These are phyloP conservation scores for Caenorhabditis sp. DNA, from an alignment of 2,888 invertebrate genomes.

Conservation along the genomic window DNA sequence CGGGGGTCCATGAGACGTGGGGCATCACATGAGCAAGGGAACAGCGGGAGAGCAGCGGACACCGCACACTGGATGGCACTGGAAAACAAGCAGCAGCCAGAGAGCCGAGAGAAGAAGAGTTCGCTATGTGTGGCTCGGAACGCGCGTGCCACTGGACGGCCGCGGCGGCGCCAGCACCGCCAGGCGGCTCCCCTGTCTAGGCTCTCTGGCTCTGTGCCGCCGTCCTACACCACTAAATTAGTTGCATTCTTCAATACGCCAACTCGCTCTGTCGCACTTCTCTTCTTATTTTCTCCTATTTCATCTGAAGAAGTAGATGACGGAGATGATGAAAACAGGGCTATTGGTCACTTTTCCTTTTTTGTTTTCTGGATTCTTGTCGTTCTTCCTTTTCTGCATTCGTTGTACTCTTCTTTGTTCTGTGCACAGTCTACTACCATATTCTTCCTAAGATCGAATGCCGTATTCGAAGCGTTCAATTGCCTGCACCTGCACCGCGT, in stretches of 20 bases:
- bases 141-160: constrained; percentile 9
- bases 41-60: not conserved
- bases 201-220: not conserved
- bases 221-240: constrained; percentile 41
- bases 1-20: not conserved
- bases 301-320: too few species aligned
- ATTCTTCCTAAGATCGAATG: too few species aligned
- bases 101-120: constrained; percentile 41
- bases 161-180: constrained; percentile 34
- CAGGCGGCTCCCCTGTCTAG: constrained; percentile 26
- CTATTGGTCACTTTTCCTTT: not conserved
- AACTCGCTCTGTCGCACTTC: not conserved
- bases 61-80: constrained; percentile 57
- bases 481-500: not conserved
- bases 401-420: not conserved
- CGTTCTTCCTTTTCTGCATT: too few species aligned
- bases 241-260: constrained; percentile 48
- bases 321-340: too few species aligned
- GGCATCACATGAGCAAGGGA: constrained; percentile 27
- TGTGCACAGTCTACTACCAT: too few species aligned
- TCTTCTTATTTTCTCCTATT: not conserved
- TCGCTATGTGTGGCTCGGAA: not conserved
- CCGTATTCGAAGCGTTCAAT: too few species aligned
- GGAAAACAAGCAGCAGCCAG: constrained; percentile 42
- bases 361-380: too few species aligned